Evolutionary conservation across 37 sponge, comb jelly and placozoan genomes (phyloP).

Genomic region (Crambe crambe): DNA sequence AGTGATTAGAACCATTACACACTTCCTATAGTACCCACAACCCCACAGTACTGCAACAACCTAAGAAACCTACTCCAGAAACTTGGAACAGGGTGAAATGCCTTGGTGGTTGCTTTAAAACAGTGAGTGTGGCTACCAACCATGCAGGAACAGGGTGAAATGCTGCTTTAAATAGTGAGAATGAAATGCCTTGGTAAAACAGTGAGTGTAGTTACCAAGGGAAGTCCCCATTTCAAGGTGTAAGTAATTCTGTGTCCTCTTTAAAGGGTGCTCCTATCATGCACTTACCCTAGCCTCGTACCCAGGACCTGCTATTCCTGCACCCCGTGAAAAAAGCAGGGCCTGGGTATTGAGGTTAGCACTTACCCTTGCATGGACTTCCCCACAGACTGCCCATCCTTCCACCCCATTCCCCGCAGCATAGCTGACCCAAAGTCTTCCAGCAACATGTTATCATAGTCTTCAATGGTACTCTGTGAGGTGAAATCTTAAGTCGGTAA

Average conservation of each 20-base stretch:
- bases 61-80: neutral
- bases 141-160: too few relatives aligned
- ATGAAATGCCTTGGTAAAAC: too few relatives aligned
- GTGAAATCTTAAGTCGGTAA: neutral
- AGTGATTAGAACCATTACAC: neutral
- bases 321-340: too few relatives aligned
- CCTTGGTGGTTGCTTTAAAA: neutral
- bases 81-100: neutral
- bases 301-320: too few relatives aligned
- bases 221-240: too few relatives aligned
- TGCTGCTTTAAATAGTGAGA: too few relatives aligned
- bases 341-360: too few relatives aligned
- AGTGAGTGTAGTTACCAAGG: too few relatives aligned
- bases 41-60: neutral
- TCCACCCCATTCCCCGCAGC: constrained; percentile 98
- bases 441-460: constrained; percentile 89
- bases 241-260: too few relatives aligned
- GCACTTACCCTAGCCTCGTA: too few relatives aligned
- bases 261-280: too few relatives aligned
- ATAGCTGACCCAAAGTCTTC: constrained; percentile 86
- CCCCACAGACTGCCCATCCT: constrained; percentile 87
- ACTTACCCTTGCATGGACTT: constrained; percentile 83
- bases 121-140: neutral
- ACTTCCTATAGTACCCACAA: neutral
- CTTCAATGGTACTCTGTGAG: constrained; percentile 77